These are phyloP conservation scores for Pterois miles DNA, from an alignment of 2,797 vertebrate genomes.

Conservation along the genomic window DNA sequence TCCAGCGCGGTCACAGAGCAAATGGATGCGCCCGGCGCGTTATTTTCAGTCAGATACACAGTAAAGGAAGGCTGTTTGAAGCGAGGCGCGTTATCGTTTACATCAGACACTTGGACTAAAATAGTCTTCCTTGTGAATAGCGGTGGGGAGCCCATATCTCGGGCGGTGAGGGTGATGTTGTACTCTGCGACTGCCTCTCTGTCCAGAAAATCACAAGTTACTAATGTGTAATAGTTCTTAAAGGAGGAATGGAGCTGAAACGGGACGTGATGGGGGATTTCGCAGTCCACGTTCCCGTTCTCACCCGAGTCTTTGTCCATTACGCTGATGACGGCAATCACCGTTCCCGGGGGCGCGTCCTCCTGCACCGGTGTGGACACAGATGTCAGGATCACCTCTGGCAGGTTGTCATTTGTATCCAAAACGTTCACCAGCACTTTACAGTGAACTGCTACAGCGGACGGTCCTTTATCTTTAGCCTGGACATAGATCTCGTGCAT, in stretches of 20 bases:
- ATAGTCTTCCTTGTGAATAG: slow-evolving; percentile 85
- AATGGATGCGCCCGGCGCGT: slow-evolving; percentile 89
- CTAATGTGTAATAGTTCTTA: slow-evolving; percentile 92
- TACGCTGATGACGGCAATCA: slow-evolving; percentile 91
- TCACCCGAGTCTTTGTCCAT: slow-evolving; percentile 90
- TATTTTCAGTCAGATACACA: slow-evolving; percentile 91
- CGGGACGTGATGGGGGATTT: slow-evolving; percentile 82
- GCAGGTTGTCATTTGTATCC: slow-evolving; percentile 91
- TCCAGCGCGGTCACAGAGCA: slow-evolving; percentile 89
- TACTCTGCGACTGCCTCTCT: slow-evolving; percentile 85
- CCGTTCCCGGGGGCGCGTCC: slow-evolving; percentile 88
- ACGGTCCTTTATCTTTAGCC: slow-evolving; percentile 91
- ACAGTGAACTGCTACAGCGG: slow-evolving; percentile 90
- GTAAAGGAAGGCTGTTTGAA: slow-evolving; percentile 91
- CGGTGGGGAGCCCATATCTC: slow-evolving; percentile 87
- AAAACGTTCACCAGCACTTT: slow-evolving; percentile 90
- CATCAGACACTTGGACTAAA: slow-evolving; percentile 86
- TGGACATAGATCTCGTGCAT: slow-evolving; percentile 92
- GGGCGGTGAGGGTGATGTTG: slow-evolving; percentile 87
- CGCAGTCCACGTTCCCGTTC: slow-evolving; percentile 90
- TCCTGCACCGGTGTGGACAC: slow-evolving; percentile 91
- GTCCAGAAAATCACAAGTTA: slow-evolving; percentile 87
- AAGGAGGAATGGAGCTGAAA: slow-evolving; percentile 92
- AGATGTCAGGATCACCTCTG: slow-evolving; percentile 90
- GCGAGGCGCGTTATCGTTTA: slow-evolving; percentile 89